Percentiles rank a stretch among this genome's conserved stretches.
Conservation (phyloP, 2,113 vertebrate genomes). For the Lophura nycthemera region DNA sequence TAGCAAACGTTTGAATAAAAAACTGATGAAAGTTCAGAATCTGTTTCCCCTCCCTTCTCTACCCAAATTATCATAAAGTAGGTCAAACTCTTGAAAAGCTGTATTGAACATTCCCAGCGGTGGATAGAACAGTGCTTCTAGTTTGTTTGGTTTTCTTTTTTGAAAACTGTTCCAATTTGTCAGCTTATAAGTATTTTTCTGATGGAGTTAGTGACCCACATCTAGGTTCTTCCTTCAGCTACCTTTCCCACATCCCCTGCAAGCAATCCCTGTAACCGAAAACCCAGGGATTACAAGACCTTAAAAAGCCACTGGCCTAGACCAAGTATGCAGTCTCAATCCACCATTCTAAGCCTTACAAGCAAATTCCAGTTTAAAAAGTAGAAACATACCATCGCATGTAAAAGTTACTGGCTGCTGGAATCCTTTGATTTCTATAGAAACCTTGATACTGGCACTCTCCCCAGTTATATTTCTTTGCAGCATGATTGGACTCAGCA, state of each 20-base stretch:
- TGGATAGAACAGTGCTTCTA: background rate
- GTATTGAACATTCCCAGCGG: background rate
- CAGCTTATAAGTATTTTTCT: background rate
- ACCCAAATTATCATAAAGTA: background rate
- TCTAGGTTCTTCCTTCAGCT: background rate
- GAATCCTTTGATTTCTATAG: constrained; percentile 94
- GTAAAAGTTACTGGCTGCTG: constrained; percentile 97
- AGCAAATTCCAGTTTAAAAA: background rate
- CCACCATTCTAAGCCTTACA: background rate
- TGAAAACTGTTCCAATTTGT: background rate
- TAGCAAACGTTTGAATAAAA: background rate
- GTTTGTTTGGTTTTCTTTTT: background rate
- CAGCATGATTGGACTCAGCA: constrained; percentile 90
- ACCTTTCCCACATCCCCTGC: background rate
- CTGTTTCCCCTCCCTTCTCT: background rate
- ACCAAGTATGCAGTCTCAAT: background rate
- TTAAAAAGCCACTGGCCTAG: background rate
- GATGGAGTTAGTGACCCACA: background rate
- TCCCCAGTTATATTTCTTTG: constrained; percentile 86
- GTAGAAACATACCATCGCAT: constrained; percentile 88
- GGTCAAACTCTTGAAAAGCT: background rate
- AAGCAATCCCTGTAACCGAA: background rate
- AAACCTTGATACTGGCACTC: constrained; percentile 93
- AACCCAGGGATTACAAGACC: background rate
- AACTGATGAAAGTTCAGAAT: background rate